Percentiles rank a stretch among this genome's conserved stretches.
These are phyloP conservation scores for Sula dactylatra DNA, from an alignment of 2,113 vertebrate species.

Conservation along the genomic window DNA sequence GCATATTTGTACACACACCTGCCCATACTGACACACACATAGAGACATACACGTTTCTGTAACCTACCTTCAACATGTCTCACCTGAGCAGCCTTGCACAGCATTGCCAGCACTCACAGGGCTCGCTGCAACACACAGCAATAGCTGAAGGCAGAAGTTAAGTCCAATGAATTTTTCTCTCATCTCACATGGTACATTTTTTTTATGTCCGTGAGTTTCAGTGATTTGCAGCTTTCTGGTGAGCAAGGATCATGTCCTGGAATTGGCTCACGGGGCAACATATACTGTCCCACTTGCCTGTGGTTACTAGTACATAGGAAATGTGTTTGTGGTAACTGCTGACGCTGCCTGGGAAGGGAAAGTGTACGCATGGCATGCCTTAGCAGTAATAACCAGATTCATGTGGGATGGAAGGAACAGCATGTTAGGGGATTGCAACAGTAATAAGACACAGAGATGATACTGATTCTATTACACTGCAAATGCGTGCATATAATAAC, in stretches of 20 bases:
- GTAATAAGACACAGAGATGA: constrained; percentile 59
- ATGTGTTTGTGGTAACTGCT: constrained; percentile 10
- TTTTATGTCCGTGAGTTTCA: not conserved
- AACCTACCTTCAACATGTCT: not conserved
- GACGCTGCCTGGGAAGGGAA: not conserved
- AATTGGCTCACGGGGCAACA: not conserved
- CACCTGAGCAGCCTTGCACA: not conserved
- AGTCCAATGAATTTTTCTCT: not conserved
- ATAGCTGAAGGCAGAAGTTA: not conserved
- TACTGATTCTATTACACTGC: constrained; percentile 54
- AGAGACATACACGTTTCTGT: not conserved
- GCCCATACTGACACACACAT: not conserved
- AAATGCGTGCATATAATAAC: constrained; percentile 45
- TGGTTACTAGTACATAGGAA: not conserved
- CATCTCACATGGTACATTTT: not conserved
- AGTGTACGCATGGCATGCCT: not conserved
- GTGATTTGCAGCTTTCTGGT: not conserved
- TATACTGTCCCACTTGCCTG: not conserved
- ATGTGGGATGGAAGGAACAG: constrained; percentile 61
- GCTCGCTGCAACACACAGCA: not conserved
- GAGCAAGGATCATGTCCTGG: not conserved
- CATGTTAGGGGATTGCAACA: constrained; percentile 60
- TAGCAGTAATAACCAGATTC: constrained; percentile 52
- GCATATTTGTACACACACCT: not conserved
- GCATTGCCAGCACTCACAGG: not conserved